Percentiles rank a stretch among this genome's conserved stretches.
phyloP scores from a whole-genome alignment of 1,140 invertebrate genomes.

The Drosophila bocki region DNA sequence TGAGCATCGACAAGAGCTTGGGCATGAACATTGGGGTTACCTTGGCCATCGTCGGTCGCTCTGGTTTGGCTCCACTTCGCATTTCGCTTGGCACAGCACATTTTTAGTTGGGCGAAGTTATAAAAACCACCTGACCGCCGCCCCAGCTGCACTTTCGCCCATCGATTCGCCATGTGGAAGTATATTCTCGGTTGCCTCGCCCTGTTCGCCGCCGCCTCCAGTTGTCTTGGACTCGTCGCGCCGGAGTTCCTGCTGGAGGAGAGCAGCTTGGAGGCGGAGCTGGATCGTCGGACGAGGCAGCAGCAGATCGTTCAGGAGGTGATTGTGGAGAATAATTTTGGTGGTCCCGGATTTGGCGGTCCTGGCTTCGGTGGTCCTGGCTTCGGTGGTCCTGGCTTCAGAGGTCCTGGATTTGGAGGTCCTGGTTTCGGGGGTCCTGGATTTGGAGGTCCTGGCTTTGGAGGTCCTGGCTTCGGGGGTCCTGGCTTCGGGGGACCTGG shows the following conservation, averaged over 20 bases:
- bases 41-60: slow-evolving; percentile 1
- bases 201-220: neutral
- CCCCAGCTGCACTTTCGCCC: slow-evolving; percentile 12
- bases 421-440: slow-evolving; percentile 15
- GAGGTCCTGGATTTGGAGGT: slow-evolving; percentile 5
- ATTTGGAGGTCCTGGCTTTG: neutral
- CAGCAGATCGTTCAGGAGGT: slow-evolving; percentile 31
- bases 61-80: slow-evolving; percentile 3
- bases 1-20: neutral
- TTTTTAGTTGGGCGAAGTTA: slow-evolving; percentile 14
- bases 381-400: neutral
- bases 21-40: slow-evolving; percentile 1
- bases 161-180: slow-evolving; percentile 20
- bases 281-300: slow-evolving; percentile 1
- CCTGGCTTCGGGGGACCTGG: neutral
- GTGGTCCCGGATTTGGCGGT: neutral
- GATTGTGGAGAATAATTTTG: slow-evolving; percentile 23
- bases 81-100: slow-evolving; percentile 17
- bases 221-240: neutral
- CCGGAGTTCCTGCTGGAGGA: neutral
- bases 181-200: slow-evolving; percentile 22
- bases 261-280: neutral
- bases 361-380: neutral
- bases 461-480: neutral
- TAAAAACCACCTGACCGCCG: slow-evolving; percentile 9